Conservation (phyloP, 2,888 invertebrate genomes). For the Adineta ricciae region DNA sequence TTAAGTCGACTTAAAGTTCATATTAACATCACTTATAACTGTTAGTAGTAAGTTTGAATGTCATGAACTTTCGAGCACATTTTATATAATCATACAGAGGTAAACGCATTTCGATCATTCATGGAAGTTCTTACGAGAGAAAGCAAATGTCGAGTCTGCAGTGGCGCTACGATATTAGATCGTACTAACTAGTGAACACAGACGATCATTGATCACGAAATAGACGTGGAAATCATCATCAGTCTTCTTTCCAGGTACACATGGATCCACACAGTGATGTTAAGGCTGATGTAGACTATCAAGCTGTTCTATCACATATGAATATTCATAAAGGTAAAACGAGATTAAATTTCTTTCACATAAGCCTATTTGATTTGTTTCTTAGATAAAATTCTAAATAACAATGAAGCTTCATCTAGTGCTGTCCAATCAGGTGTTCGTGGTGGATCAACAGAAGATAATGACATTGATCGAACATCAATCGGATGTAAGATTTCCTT, state of each 20-base stretch:
- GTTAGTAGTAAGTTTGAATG: neutral
- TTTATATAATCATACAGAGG: too few relatives aligned
- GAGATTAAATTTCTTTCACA: neutral
- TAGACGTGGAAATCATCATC: too few relatives aligned
- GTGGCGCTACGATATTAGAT: too few relatives aligned
- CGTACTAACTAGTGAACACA: too few relatives aligned
- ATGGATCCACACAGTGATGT: slow-evolving; percentile 14
- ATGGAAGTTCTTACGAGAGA: too few relatives aligned
- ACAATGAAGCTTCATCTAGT: neutral
- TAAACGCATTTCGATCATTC: too few relatives aligned
- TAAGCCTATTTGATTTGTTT: neutral
- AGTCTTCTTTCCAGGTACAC: neutral
- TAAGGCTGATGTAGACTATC: neutral
- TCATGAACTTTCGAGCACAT: neutral
- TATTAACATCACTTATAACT: neutral
- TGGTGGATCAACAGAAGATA: neutral
- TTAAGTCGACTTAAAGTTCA: neutral
- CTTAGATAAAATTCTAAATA: slow-evolving; percentile 11
- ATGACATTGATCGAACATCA: neutral
- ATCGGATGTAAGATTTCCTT: neutral
- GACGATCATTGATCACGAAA: too few relatives aligned
- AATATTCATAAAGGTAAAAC: slow-evolving; percentile 13
- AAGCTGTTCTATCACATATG: slow-evolving; percentile 11
- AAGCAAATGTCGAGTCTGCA: too few relatives aligned
- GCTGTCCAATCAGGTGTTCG: neutral